Evolutionary conservation across 2,113 vertebrate species (phyloP).

Genomic region (Boulengeromyrus knoepffleri): DNA sequence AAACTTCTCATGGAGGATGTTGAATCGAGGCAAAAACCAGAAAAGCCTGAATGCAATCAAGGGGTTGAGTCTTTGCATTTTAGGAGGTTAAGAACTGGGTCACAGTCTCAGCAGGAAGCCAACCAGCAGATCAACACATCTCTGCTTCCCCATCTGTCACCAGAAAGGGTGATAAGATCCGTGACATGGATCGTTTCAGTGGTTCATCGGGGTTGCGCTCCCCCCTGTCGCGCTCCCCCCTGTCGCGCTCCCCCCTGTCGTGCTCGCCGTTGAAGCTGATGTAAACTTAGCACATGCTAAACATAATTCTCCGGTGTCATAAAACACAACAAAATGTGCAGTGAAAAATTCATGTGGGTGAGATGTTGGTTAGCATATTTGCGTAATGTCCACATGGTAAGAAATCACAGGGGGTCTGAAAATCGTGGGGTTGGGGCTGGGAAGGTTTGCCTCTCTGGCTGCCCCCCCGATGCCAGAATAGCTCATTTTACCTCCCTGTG

Average conservation of each 20-base stretch:
- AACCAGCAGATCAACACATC: background rate
- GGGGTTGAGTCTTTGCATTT: background rate
- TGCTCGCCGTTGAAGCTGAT: background rate
- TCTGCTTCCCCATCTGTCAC: background rate
- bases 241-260: background rate
- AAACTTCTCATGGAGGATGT: background rate
- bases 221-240: background rate
- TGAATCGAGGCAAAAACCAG: background rate
- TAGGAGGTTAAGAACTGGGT: background rate
- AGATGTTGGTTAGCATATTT: background rate
- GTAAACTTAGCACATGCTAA: background rate
- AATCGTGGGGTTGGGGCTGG: background rate
- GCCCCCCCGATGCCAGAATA: background rate
- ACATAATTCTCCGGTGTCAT: background rate
- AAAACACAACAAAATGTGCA: background rate
- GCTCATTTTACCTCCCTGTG: background rate
- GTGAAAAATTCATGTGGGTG: background rate
- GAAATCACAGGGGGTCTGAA: background rate
- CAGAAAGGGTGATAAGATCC: background rate
- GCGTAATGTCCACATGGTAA: background rate
- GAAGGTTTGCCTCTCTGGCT: background rate
- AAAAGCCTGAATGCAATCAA: background rate
- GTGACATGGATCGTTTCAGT: background rate
- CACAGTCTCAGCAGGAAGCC: background rate
- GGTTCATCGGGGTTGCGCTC: background rate